A percentile compares a stretch with the other conserved stretches of the same genome.
Conservation (phyloP, 2,797 vertebrate species). For the Takifugu ocellatus region DNA sequence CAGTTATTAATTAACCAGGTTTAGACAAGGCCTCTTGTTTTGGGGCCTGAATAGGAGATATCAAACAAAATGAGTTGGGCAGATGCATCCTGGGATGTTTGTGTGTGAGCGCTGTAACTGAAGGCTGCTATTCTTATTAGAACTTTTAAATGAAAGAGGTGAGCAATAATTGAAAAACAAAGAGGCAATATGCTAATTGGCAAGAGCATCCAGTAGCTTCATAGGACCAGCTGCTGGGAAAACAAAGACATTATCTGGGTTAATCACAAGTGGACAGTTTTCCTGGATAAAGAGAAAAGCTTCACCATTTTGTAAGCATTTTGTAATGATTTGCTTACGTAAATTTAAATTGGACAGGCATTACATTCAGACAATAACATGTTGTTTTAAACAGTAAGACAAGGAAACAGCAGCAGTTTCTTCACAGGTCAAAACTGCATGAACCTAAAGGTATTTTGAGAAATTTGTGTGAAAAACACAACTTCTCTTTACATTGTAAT, state of each 20-base stretch:
- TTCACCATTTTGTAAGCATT: neutral
- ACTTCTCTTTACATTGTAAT: no score
- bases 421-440: no score
- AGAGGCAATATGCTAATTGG: conserved; percentile 42
- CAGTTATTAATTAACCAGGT: neutral
- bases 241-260: conserved; percentile 38
- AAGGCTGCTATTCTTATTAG: conserved; percentile 36
- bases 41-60: neutral
- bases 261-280: conserved; percentile 37
- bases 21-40: neutral
- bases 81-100: conserved; percentile 6
- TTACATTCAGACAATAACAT: no score
- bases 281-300: conserved; percentile 10
- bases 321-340: no score
- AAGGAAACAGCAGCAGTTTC: no score
- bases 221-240: conserved; percentile 29
- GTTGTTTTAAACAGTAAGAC: no score
- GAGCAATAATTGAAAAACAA: conserved; percentile 46
- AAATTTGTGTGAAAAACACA: no score
- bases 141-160: conserved; percentile 46
- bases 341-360: no score
- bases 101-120: conserved; percentile 16
- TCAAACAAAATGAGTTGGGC: neutral
- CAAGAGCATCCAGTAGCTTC: conserved; percentile 8
- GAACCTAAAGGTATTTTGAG: no score